Evolutionary conservation across 2,113 vertebrate species (phyloP).

Genomic region (Prietella phreatophila): DNA sequence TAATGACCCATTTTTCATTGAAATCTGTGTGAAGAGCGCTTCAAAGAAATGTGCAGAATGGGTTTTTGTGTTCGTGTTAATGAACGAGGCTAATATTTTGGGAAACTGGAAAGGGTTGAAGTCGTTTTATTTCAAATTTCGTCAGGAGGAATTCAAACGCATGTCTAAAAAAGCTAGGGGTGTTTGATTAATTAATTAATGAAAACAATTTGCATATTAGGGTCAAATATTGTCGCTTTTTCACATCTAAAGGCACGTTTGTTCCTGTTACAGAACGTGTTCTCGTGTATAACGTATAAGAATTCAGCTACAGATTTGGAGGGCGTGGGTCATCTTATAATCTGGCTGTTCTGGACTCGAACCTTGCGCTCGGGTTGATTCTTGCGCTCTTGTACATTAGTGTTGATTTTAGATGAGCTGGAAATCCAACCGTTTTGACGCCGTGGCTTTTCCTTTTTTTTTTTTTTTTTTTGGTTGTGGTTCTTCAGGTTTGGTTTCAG

Average conservation of each 20-base stretch:
- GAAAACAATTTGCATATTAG: too few species aligned
- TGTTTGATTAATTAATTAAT: too few species aligned
- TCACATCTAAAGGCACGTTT: background rate
- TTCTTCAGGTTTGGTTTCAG: conserved; percentile 93
- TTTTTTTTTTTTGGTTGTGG: background rate
- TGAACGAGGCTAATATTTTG: background rate
- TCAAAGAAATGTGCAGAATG: background rate
- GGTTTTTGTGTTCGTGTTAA: background rate
- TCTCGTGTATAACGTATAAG: background rate
- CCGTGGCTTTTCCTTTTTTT: too few species aligned
- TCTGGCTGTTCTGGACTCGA: background rate
- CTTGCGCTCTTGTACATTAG: background rate
- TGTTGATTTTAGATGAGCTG: background rate
- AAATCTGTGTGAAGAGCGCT: background rate
- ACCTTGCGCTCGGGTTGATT: background rate
- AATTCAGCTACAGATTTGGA: background rate
- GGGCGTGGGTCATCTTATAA: background rate
- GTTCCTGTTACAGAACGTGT: too few species aligned
- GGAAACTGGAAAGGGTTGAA: background rate
- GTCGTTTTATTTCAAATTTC: background rate
- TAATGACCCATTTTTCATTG: background rate
- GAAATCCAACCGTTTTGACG: background rate
- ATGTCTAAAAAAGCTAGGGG: too few species aligned
- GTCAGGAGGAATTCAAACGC: background rate
- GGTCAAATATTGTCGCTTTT: background rate